phyloP scores from a whole-genome alignment of 2,888 invertebrate species.

The Adineta ricciae region DNA sequence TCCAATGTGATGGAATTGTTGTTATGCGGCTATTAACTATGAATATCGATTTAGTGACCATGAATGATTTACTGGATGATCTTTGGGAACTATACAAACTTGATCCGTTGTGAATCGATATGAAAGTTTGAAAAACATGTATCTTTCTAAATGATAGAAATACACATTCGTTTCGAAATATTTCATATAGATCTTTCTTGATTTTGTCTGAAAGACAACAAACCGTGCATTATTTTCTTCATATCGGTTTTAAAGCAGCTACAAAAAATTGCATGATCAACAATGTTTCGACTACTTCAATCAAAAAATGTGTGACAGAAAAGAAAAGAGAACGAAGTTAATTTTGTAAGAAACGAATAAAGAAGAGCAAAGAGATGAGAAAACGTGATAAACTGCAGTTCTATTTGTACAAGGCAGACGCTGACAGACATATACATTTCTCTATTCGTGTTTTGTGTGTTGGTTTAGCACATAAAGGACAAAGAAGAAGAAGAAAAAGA shows the following conservation, averaged over 20 bases:
- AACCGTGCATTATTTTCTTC: slow-evolving; percentile 1
- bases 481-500: neutral
- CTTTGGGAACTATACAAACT: neutral
- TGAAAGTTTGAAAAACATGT: too few relatives aligned
- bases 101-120: neutral
- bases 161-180: neutral
- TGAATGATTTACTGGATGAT: neutral
- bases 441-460: neutral
- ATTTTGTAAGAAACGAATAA: neutral
- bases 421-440: neutral
- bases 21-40: neutral
- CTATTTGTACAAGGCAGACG: neutral
- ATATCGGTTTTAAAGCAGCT: slow-evolving; percentile 2
- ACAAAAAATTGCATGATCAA: neutral
- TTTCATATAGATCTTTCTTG: neutral
- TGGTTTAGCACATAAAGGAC: neutral
- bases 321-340: neutral
- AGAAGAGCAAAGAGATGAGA: neutral
- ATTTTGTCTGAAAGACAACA: neutral
- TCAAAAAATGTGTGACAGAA: neutral
- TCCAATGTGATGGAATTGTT: slow-evolving; percentile 6
- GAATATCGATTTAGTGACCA: neutral
- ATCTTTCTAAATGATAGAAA: too few relatives aligned
- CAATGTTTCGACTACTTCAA: neutral
- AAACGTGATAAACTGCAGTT: neutral